A percentile compares a stretch with the other conserved stretches of the same genome.
Conservation (phyloP, 2,113 vertebrate genomes). For the Erythrocebus patas region DNA sequence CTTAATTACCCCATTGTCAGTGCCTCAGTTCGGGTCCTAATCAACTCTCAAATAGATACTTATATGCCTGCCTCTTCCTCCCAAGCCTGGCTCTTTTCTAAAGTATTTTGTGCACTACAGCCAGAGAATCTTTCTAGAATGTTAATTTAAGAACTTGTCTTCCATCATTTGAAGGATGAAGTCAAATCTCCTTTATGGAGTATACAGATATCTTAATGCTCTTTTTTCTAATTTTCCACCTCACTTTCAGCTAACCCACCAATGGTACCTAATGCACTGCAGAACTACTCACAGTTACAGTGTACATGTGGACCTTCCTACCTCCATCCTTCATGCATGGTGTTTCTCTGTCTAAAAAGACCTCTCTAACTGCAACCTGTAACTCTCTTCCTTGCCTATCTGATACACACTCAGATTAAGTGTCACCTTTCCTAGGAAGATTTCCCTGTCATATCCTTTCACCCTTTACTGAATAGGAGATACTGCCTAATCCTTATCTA, state of each 20-base stretch:
- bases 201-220: neutral
- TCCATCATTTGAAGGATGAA: constrained; percentile 3
- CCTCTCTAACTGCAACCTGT: neutral
- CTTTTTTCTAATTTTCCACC: neutral
- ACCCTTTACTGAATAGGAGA: neutral
- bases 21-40: neutral
- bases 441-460: neutral
- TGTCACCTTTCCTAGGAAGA: neutral
- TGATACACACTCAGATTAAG: neutral
- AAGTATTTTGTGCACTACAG: neutral
- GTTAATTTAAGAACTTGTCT: neutral
- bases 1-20: neutral
- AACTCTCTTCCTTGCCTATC: neutral
- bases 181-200: constrained; percentile 10
- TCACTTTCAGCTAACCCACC: neutral
- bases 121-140: constrained; percentile 2
- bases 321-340: neutral
- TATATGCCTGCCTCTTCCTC: neutral
- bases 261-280: neutral
- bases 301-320: neutral
- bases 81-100: neutral
- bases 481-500: no score
- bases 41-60: neutral
- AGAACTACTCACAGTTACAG: neutral
- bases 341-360: neutral